These are phyloP conservation scores for Tragopan temminckii DNA, from an alignment of 2,797 vertebrate genomes.

Conservation along the genomic window DNA sequence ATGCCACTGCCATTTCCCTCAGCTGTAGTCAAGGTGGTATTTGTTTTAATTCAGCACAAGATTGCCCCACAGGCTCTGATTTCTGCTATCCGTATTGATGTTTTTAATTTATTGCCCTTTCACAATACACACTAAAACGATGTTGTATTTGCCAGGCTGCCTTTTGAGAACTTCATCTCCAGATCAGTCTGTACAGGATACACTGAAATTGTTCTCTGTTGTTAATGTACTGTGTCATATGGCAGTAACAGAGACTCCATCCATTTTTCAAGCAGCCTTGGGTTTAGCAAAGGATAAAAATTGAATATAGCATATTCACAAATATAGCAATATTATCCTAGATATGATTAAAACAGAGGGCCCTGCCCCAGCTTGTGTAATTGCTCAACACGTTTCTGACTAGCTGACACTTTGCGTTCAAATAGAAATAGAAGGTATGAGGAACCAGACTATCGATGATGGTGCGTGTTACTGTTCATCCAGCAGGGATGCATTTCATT, in stretches of 20 bases:
- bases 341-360: background rate
- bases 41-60: slow-evolving; percentile 57
- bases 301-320: background rate
- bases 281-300: background rate
- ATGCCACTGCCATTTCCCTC: slow-evolving; percentile 35
- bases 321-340: background rate
- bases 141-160: slow-evolving; percentile 2
- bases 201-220: background rate
- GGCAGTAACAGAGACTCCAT: background rate
- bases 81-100: slow-evolving; percentile 17
- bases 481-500: background rate
- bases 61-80: slow-evolving; percentile 43
- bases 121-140: background rate
- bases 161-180: slow-evolving; percentile 32
- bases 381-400: background rate
- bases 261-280: background rate
- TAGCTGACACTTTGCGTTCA: background rate
- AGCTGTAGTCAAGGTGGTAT: slow-evolving; percentile 26
- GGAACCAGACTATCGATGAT: background rate
- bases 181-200: background rate
- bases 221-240: slow-evolving; percentile 25
- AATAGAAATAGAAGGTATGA: background rate
- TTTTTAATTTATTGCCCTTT: slow-evolving; percentile 55
- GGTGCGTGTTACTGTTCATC: background rate
- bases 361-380: background rate